These are phyloP conservation scores for Diorhabda carinulata DNA, from an alignment of 1,140 invertebrate genomes.

Conservation along the genomic window DNA sequence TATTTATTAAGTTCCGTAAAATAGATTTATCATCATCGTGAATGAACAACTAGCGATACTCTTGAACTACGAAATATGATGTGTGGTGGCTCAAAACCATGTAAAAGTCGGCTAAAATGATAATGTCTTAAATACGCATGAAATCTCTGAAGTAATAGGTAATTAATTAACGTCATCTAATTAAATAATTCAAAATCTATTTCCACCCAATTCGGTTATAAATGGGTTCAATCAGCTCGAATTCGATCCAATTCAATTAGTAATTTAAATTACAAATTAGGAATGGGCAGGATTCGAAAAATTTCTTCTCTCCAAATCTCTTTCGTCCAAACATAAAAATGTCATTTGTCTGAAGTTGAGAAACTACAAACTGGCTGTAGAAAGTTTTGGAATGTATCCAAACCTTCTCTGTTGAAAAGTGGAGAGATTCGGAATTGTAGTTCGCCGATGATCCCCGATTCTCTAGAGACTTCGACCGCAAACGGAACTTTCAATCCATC, in stretches of 20 bases:
- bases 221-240: neutral
- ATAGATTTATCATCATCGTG: too few species aligned
- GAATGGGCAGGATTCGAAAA: neutral
- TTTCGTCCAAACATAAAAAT: conserved; percentile 9
- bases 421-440: neutral
- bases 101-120: too few species aligned
- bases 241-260: neutral
- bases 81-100: too few species aligned
- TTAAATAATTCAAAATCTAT: too few species aligned
- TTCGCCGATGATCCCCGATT: neutral
- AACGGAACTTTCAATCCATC: conserved; percentile 9
- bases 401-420: conserved; percentile 8
- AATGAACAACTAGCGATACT: too few species aligned
- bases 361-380: conserved; percentile 5
- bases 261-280: neutral
- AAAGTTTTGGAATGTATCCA: conserved; percentile 10
- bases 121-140: too few species aligned
- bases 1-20: too few species aligned
- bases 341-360: conserved; percentile 5
- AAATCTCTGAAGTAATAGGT: too few species aligned
- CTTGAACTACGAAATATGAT: too few species aligned
- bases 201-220: too few species aligned
- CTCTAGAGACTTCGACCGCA: conserved; percentile 8
- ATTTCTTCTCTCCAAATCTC: conserved; percentile 1
- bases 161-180: too few species aligned